phyloP scores from a whole-genome alignment of 2,888 invertebrate species.

The Orthosia incerta region DNA sequence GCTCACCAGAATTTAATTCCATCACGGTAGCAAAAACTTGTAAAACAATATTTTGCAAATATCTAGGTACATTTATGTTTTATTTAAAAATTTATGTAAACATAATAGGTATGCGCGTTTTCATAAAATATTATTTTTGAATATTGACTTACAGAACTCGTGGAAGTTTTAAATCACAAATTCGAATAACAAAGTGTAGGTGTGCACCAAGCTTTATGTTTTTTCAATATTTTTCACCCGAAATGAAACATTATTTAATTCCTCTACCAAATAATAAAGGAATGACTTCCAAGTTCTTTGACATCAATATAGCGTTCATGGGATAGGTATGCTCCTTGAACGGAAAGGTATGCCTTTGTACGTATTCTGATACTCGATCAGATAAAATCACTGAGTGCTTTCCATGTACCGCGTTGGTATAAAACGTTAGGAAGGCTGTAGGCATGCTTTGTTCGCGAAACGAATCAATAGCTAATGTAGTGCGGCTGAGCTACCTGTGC shows the following conservation, averaged over 20 bases:
- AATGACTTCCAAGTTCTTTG: not conserved
- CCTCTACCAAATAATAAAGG: not conserved
- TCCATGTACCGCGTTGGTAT: not conserved
- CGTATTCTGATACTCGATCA: not conserved
- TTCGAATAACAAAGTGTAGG: no score
- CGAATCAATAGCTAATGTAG: slow-evolving; percentile 22
- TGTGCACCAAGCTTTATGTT: no score
- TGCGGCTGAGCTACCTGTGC: slow-evolving; percentile 1
- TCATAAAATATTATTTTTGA: no score
- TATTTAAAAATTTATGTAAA: not conserved
- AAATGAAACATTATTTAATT: not conserved
- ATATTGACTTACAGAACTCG: no score
- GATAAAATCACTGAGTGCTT: not conserved
- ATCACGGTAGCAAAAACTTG: not conserved
- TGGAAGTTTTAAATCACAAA: no score
- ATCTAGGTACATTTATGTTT: not conserved
- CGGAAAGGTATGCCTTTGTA: not conserved
- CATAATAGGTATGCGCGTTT: not conserved
- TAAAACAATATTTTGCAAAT: not conserved
- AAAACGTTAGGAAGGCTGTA: not conserved
- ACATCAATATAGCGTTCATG: not conserved
- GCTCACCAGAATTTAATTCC: no score
- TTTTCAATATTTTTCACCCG: not conserved
- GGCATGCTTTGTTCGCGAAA: slow-evolving; percentile 9
- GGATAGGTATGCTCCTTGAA: no score